These are phyloP conservation scores for Neodontobutis hainanensis DNA, from an alignment of 2,113 vertebrate species.

Conservation along the genomic window DNA sequence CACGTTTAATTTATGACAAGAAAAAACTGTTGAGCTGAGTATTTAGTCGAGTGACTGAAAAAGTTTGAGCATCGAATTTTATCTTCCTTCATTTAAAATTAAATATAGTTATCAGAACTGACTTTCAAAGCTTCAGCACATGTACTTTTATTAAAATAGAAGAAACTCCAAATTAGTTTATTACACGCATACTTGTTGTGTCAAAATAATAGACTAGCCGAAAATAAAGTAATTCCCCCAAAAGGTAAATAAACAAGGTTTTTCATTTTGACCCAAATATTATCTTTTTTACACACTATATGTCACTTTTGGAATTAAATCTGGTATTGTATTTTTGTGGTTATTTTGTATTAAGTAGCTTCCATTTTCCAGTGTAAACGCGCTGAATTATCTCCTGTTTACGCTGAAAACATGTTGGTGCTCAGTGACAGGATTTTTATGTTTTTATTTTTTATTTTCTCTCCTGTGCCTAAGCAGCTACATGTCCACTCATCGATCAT, in stretches of 20 bases:
- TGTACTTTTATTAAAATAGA: no score
- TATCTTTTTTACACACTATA: no score
- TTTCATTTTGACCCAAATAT: no score
- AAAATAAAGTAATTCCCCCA: no score
- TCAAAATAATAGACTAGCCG: no score
- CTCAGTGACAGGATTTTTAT: conserved; percentile 49
- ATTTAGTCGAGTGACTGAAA: conserved; percentile 40
- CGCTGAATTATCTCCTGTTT: conserved; percentile 35
- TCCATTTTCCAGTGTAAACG: conserved; percentile 16
- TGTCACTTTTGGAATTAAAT: no score
- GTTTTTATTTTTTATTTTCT: conserved; percentile 15
- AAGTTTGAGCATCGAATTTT: conserved; percentile 20
- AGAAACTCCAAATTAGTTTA: no score
- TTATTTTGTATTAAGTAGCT: conserved; percentile 2
- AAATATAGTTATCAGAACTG: conserved; percentile 17
- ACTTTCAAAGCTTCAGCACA: neutral
- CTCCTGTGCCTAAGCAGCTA: conserved; percentile 30
- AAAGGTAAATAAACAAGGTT: no score
- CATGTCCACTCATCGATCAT: conserved; percentile 66
- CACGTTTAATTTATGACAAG: no score
- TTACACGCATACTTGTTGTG: no score
- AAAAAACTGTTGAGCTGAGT: conserved; percentile 2
- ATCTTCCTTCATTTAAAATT: conserved; percentile 23
- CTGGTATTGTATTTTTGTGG: neutral
- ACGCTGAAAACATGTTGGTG: conserved; percentile 46